phyloP scores from a whole-genome alignment of 2,888 invertebrate species.

The Gymnocheta viridis region DNA sequence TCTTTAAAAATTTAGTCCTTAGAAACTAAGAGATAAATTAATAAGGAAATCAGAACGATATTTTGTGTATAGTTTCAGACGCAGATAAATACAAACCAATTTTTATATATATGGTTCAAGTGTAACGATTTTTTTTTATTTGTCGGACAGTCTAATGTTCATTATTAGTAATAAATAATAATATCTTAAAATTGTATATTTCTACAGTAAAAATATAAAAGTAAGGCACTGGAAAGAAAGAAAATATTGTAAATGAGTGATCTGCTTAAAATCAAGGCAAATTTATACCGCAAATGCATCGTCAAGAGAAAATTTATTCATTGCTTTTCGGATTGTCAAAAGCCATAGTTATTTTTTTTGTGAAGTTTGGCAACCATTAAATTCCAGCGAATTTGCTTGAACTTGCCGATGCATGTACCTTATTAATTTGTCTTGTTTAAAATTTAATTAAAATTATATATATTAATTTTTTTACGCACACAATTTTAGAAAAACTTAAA shows the following conservation, averaged over 20 bases:
- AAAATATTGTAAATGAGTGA: slow-evolving; percentile 29
- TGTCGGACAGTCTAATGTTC: too few relatives aligned
- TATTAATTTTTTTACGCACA: not conserved
- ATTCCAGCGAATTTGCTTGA: not conserved
- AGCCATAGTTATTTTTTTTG: too few relatives aligned
- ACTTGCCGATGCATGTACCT: not conserved
- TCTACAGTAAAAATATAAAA: slow-evolving; percentile 6
- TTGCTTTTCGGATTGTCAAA: too few relatives aligned
- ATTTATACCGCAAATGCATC: not conserved
- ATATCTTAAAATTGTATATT: slow-evolving; percentile 26
- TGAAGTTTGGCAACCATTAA: not conserved
- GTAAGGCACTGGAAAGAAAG: not conserved
- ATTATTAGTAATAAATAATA: not conserved
- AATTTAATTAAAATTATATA: not conserved
- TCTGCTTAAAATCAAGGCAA: not conserved
- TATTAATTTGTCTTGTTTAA: not conserved
- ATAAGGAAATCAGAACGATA: too few relatives aligned
- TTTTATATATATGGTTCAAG: too few relatives aligned
- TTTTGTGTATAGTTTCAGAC: too few relatives aligned
- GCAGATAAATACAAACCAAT: too few relatives aligned
- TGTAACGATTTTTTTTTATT: too few relatives aligned
- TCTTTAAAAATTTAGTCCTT: too few relatives aligned
- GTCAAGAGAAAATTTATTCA: too few relatives aligned
- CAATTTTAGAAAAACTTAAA: not conserved
- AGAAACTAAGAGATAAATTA: too few relatives aligned